Base-by-base conservation (phyloP, 2,888 invertebrate genomes). In the Hymenopus coronatus region DNA sequence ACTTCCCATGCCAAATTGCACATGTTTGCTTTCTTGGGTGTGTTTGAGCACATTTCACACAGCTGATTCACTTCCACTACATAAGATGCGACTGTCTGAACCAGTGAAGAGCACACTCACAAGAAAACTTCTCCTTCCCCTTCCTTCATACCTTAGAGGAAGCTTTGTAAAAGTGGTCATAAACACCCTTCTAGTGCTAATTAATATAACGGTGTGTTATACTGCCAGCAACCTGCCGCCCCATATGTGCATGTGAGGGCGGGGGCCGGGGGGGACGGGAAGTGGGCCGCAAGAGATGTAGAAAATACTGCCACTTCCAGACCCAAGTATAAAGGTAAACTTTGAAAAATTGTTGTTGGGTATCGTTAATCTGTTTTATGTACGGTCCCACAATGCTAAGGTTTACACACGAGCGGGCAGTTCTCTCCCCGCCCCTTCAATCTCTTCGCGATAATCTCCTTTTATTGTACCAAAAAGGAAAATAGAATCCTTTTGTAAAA, bases 101-200 rank as follows among this genome's bases (percentile, higher is more conserved):
- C 20, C 6, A 70, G 54, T 1, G 25, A 70, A 20, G 54, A 20
- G 54, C 54, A 20, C 54, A 14, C 20, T 20, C 20, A 4, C 20
- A 15, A 70, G 54, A 70, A 14, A 6, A 20, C 54, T 70, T 15
- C 54, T 6, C 54, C 54, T 70, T 15, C 54, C 54, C 54, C 54
- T 25, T 70, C 54, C 54, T 20, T 70, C 20, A 20, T 3, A 70
- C 54, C 15, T 15, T 70, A 25, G 15, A 25, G 4, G 20, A 20
- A 20, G 54, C 20, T 14, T 70, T 25, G 25, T 70, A 70, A 70
- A 25, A 20, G 0, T 70, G 54, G 28, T 86, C 81, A 30, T 86
- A 86, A 86, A 86, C 86, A 86, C 70, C 81, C 86, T 86, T 28
- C 85, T 15, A 70, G 81, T 86, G 86, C 81, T 86, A 86, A 86